phyloP scores from a whole-genome alignment of 2,888 invertebrate genomes.

The Pyrrhosoma nymphula region DNA sequence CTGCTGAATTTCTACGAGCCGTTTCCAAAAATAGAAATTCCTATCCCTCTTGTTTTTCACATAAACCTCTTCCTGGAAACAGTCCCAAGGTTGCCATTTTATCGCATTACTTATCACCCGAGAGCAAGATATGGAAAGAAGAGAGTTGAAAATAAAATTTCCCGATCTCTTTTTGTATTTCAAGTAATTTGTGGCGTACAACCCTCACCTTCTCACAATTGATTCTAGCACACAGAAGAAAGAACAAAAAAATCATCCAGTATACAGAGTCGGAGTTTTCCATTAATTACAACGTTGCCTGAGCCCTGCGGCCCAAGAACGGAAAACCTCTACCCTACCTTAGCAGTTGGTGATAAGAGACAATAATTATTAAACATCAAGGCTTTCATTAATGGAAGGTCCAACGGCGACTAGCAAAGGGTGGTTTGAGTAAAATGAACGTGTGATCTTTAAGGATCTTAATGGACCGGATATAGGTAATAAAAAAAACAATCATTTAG shows the following conservation, averaged over 20 bases:
- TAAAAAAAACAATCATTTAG: neutral
- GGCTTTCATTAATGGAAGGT: neutral
- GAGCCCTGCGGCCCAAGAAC: neutral
- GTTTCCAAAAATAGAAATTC: neutral
- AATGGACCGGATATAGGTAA: neutral
- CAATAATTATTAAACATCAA: neutral
- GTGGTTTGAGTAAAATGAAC: neutral
- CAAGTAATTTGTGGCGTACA: neutral
- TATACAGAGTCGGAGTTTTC: neutral
- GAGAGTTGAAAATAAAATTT: neutral
- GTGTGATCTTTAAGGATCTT: neutral
- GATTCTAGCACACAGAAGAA: neutral
- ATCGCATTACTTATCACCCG: neutral
- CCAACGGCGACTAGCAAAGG: too few species aligned
- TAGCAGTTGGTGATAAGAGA: neutral
- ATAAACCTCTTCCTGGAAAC: neutral
- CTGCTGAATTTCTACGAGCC: neutral
- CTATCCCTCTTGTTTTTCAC: neutral
- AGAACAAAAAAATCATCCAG: neutral
- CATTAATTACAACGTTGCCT: neutral
- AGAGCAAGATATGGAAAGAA: neutral
- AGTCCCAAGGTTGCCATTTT: constrained; percentile 3
- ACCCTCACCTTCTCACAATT: neutral
- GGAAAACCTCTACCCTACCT: neutral
- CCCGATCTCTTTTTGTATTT: neutral